Evolutionary conservation across 2,888 invertebrate genomes (phyloP).

Genomic region (Drosophila subsilvestris): DNA sequence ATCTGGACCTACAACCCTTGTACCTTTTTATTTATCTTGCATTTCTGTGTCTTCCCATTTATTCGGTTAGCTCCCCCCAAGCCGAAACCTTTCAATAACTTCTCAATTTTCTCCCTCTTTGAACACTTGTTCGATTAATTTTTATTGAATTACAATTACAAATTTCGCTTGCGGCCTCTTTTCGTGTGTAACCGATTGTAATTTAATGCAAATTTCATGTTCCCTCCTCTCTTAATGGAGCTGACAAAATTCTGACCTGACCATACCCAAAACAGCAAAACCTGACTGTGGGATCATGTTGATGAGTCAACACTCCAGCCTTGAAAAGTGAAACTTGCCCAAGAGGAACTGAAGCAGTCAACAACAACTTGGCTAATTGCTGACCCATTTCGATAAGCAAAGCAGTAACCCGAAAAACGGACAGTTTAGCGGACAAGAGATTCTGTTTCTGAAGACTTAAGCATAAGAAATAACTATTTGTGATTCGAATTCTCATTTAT

Average conservation of each 20-base stretch:
- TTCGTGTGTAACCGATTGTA: constrained; percentile 31
- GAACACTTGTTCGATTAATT: constrained; percentile 32
- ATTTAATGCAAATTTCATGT: constrained; percentile 45
- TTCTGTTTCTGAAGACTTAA: too few relatives aligned
- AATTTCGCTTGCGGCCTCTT: constrained; percentile 30
- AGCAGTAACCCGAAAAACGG: neutral
- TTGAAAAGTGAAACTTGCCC: constrained; percentile 62
- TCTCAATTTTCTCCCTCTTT: constrained; percentile 34
- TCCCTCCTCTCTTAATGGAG: constrained; percentile 26
- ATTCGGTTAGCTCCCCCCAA: constrained; percentile 2
- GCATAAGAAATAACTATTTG: too few relatives aligned
- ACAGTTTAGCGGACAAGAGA: neutral
- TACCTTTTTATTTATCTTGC: constrained; percentile 13
- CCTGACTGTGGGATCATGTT: constrained; percentile 5
- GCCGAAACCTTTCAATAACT: constrained; percentile 22
- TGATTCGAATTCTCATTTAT: too few relatives aligned
- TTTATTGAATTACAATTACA: constrained; percentile 35
- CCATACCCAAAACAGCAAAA: constrained; percentile 33
- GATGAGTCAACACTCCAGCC: constrained; percentile 59
- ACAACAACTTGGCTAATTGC: constrained; percentile 48
- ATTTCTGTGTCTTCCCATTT: constrained; percentile 31
- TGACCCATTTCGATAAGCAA: constrained; percentile 54
- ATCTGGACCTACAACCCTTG: neutral
- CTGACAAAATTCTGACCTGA: constrained; percentile 52
- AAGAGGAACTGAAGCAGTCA: constrained; percentile 52